Evolutionary conservation across 2,888 invertebrate genomes (phyloP).

Genomic region (Scaptomyza caliginosa): DNA sequence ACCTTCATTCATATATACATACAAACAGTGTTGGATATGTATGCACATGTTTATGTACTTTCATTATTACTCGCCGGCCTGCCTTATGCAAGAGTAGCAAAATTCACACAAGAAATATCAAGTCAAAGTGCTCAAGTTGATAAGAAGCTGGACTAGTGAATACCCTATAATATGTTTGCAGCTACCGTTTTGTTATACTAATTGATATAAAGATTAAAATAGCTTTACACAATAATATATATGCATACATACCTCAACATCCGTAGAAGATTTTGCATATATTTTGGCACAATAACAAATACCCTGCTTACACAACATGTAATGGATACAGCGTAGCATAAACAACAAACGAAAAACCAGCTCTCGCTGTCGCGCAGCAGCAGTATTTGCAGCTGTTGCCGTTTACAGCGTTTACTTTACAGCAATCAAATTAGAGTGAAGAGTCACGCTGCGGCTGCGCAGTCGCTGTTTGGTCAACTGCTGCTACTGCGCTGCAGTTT

Average conservation of each 20-base stretch:
- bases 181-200: no score
- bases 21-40: background rate
- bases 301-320: background rate
- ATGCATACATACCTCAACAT: no score
- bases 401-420: slow-evolving; percentile 58
- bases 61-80: slow-evolving; percentile 17
- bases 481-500: slow-evolving; percentile 36
- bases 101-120: background rate
- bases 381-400: slow-evolving; percentile 61
- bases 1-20: background rate
- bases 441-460: slow-evolving; percentile 30
- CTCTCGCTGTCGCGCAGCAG: slow-evolving; percentile 15
- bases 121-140: background rate
- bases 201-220: no score
- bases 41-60: slow-evolving; percentile 3
- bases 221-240: no score
- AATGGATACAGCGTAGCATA: background rate
- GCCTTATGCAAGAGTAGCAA: slow-evolving; percentile 54
- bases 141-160: background rate
- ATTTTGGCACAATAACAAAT: background rate
- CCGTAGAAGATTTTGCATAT: background rate
- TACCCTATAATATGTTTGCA: background rate
- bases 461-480: slow-evolving; percentile 15
- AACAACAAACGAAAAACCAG: slow-evolving; percentile 18
- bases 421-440: slow-evolving; percentile 1